A percentile compares a stretch with the other conserved stretches of the same genome.
These are phyloP conservation scores for Bucco capensis DNA, from an alignment of 2,113 vertebrate species.

Conservation along the genomic window DNA sequence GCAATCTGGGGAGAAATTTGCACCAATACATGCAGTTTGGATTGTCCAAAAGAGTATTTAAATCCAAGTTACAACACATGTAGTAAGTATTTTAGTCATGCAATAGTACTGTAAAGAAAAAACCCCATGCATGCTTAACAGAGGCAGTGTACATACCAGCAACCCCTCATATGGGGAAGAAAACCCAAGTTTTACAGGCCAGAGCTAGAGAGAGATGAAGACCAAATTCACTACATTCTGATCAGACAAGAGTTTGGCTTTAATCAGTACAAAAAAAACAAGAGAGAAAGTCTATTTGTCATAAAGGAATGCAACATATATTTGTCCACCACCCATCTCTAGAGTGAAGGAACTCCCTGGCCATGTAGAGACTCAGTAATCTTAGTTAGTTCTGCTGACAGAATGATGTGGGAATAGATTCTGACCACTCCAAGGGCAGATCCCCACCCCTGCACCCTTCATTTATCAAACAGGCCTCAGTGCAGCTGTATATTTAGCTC, in stretches of 20 bases:
- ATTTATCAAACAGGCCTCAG: not conserved
- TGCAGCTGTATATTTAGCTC: not conserved
- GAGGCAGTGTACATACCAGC: constrained; percentile 86
- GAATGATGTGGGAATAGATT: not conserved
- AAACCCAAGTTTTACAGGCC: constrained; percentile 95
- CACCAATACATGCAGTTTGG: constrained; percentile 13
- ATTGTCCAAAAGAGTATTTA: not conserved
- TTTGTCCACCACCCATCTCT: not conserved
- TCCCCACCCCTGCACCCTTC: not conserved
- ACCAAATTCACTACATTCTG: constrained; percentile 55
- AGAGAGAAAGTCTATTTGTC: not conserved
- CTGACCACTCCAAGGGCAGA: not conserved
- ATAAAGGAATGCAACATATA: not conserved
- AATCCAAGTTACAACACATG: not conserved
- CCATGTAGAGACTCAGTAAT: not conserved
- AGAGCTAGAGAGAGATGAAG: constrained; percentile 85
- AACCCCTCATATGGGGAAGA: constrained; percentile 90
- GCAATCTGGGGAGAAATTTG: not conserved
- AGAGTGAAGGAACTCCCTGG: not conserved
- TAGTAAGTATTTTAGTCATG: constrained; percentile 39
- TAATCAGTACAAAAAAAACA: not conserved
- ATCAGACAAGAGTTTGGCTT: not conserved
- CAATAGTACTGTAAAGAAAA: not conserved
- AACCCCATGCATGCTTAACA: constrained; percentile 1
- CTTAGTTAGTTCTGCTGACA: not conserved